Conservation (phyloP, 2,888 invertebrate genomes). For the Tridacna gigas region DNA sequence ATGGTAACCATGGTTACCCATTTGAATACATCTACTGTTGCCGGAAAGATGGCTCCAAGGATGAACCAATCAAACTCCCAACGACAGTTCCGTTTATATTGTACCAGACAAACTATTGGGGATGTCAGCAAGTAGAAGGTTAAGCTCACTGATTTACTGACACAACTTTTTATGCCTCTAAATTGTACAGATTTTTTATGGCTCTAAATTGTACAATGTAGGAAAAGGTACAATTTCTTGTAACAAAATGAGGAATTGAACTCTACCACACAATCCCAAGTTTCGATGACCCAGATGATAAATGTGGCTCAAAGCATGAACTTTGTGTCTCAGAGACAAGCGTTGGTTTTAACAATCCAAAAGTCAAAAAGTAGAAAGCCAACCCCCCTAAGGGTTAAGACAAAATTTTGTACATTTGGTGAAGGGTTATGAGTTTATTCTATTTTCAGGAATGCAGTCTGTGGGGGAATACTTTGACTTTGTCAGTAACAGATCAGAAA, state of each 20-base stretch:
- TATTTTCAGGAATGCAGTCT: slow-evolving; percentile 6
- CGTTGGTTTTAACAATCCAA: too few species aligned
- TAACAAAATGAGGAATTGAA: too few species aligned
- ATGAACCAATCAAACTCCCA: slow-evolving; percentile 6
- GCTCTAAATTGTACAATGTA: too few species aligned
- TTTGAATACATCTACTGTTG: slow-evolving; percentile 30
- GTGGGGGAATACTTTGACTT: slow-evolving; percentile 2
- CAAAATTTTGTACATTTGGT: too few species aligned
- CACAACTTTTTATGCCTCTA: not conserved
- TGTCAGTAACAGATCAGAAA: slow-evolving; percentile 7
- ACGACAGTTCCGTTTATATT: not conserved
- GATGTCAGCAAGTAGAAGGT: slow-evolving; percentile 30
- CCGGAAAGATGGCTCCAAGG: slow-evolving; percentile 12
- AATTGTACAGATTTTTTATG: too few species aligned
- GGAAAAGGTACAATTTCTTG: too few species aligned
- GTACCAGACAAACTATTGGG: slow-evolving; percentile 3
- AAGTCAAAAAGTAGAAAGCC: too few species aligned
- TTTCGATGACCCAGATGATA: too few species aligned
- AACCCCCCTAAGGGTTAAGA: too few species aligned
- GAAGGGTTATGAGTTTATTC: not conserved
- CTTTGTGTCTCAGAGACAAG: too few species aligned
- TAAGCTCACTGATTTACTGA: not conserved
- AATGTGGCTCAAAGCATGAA: too few species aligned
- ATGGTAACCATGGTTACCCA: slow-evolving; percentile 16
- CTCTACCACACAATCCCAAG: too few species aligned